Evolutionary conservation across 2,797 vertebrate genomes (phyloP).

Genomic region (Setipinna tenuifilis): DNA sequence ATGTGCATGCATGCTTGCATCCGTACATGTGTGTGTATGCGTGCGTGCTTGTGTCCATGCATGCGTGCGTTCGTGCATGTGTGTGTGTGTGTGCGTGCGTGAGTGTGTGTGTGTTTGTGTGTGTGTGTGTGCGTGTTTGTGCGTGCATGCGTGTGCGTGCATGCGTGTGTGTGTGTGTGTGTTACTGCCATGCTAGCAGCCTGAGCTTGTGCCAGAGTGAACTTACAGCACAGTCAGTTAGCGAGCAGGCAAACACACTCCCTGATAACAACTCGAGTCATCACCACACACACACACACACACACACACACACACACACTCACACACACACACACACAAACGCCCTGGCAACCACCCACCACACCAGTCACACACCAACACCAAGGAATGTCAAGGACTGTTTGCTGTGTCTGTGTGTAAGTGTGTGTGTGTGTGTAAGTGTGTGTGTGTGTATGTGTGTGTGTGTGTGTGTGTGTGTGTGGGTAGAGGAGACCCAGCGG

Average conservation of each 20-base stretch:
- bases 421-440: background rate
- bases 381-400: conserved; percentile 53
- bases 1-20: background rate
- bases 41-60: too few relatives aligned
- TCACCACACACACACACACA: background rate
- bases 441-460: conserved; percentile 6
- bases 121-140: background rate
- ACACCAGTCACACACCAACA: conserved; percentile 4
- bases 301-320: conserved; percentile 1
- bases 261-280: background rate
- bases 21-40: background rate
- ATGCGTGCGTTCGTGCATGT: too few relatives aligned
- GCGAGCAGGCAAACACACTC: background rate
- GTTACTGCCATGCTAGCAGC: background rate
- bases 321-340: background rate
- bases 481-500: conserved; percentile 40
- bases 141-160: background rate
- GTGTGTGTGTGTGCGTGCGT: background rate
- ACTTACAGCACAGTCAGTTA: background rate
- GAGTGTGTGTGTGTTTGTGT: background rate
- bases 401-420: conserved; percentile 35
- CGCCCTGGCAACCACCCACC: conserved; percentile 43
- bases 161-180: background rate
- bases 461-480: background rate
- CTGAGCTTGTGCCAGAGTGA: background rate